Evolutionary conservation across 2,888 invertebrate genomes (phyloP), one percentile per base, ranked within the genome.

Genomic region (Meteorus colon): DNA sequence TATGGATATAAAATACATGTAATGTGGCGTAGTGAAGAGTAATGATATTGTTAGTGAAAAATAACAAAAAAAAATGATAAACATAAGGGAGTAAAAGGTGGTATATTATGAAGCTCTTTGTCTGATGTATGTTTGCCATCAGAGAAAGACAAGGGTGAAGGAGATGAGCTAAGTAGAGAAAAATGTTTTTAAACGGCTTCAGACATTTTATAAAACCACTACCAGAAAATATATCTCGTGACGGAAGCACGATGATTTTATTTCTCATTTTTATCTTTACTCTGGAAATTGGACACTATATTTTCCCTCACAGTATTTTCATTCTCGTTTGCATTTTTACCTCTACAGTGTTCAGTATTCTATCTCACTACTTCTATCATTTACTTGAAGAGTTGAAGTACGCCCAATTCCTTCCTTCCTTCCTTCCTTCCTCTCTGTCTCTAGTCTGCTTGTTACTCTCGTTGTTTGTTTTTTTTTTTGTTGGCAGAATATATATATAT

Each of bases 381-480:
- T 55, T 31, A 31, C 41, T 41, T 48, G 48, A n/a, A 73, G 67
- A 67, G 24, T 16, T 45, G 34, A 51, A 59, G 29, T 55, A 29
- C 45, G 29, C 14, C 14, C 73, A 27, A 16, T 62, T 62, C 65
- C 73, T 71, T 77, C 70, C 60, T 71, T 41, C 48, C 37, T 60
- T 65, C 55, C 62, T 69, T 69, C 29, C 69, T 69, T 51, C 8
- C 59, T 19, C 59, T 16, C 48, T 60, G 16, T 60, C 55, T 59
- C 70, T n/a, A 29, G 34, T 31, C 29, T n/a, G 4, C 51, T 68
- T n/a, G 45, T 68, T 10, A 14, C 51, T 27, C 12, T 45, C 6
- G 31, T 29, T 27, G 10, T 48, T 31, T 41, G 12, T 19, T 24
- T 41, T 48, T 45, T 29, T 68, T 29, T 27, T 6, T 10, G 48